Conservation (phyloP, 1,140 invertebrate genomes). For the Trichonephila clavipes region DNA sequence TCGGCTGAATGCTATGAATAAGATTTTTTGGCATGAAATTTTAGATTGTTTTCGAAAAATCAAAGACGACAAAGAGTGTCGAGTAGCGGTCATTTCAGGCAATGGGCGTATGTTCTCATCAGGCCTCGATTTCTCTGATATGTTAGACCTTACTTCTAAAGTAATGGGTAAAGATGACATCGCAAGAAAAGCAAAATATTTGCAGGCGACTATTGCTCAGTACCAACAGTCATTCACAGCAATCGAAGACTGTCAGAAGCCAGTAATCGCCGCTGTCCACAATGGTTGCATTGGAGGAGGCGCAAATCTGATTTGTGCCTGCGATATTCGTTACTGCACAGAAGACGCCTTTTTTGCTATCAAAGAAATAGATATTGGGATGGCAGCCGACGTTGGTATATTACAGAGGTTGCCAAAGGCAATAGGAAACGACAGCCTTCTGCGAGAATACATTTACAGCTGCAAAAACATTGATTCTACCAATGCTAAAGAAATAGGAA, state of each 20-base stretch:
- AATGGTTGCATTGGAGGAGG: slow-evolving; percentile 94
- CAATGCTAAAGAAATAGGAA: slow-evolving; percentile 88
- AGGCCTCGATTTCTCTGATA: slow-evolving; percentile 83
- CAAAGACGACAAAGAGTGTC: slow-evolving; percentile 84
- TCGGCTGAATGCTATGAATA: slow-evolving; percentile 91
- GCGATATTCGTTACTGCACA: slow-evolving; percentile 89
- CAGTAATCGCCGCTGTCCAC: slow-evolving; percentile 93
- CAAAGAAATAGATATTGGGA: slow-evolving; percentile 90
- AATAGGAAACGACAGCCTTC: slow-evolving; percentile 92
- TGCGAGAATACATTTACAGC: slow-evolving; percentile 92
- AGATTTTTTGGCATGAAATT: slow-evolving; percentile 90
- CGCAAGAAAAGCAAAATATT: slow-evolving; percentile 86
- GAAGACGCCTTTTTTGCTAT: slow-evolving; percentile 95
- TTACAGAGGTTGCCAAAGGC: slow-evolving; percentile 95
- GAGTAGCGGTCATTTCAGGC: slow-evolving; percentile 91
- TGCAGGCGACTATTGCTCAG: slow-evolving; percentile 85
- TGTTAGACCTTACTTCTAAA: slow-evolving; percentile 75
- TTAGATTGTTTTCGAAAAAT: slow-evolving; percentile 72
- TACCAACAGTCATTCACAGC: slow-evolving; percentile 91
- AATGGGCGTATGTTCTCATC: slow-evolving; percentile 90
- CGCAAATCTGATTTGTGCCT: slow-evolving; percentile 90
- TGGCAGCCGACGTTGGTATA: slow-evolving; percentile 97
- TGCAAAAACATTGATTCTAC: slow-evolving; percentile 89
- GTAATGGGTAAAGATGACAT: slow-evolving; percentile 83
- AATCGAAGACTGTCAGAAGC: slow-evolving; percentile 93